Conservation (phyloP, 2,113 vertebrate genomes). For the Xyrauchen texanus region DNA sequence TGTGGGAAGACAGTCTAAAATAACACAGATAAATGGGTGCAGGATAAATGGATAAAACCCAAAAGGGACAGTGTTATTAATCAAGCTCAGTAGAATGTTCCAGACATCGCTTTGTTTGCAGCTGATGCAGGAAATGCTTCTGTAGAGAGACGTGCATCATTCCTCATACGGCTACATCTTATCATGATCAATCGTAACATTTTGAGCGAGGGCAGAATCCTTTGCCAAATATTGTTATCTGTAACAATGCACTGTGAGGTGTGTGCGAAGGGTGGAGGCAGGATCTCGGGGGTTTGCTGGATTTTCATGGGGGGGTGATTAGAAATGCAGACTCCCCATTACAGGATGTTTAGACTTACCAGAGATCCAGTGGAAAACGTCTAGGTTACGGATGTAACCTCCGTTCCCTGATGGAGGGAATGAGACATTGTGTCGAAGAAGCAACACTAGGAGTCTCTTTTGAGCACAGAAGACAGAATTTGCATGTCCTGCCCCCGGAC, state of each 20-base stretch:
- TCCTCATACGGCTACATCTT: neutral
- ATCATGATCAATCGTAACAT: slow-evolving; percentile 9
- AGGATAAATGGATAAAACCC: neutral
- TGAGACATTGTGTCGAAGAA: no score
- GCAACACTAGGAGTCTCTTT: no score
- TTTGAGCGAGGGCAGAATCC: slow-evolving; percentile 12
- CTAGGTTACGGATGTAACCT: no score
- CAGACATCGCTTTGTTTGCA: slow-evolving; percentile 19
- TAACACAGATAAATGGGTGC: slow-evolving; percentile 24
- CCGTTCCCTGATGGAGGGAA: no score
- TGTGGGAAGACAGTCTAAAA: slow-evolving; percentile 45
- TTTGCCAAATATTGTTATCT: slow-evolving; percentile 26
- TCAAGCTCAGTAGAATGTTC: slow-evolving; percentile 1
- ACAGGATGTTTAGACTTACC: slow-evolving; percentile 24
- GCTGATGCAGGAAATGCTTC: slow-evolving; percentile 19
- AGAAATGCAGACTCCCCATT: neutral
- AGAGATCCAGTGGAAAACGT: neutral
- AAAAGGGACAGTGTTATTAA: slow-evolving; percentile 4
- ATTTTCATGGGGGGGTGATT: neutral
- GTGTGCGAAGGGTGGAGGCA: slow-evolving; percentile 2
- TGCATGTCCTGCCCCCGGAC: no score
- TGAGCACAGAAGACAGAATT: no score
- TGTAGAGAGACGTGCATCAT: slow-evolving; percentile 33
- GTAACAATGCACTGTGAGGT: slow-evolving; percentile 12
- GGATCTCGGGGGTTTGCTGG: neutral